Evolutionary conservation across 2,113 vertebrate species (phyloP).

Genomic region (Sturnus vulgaris): DNA sequence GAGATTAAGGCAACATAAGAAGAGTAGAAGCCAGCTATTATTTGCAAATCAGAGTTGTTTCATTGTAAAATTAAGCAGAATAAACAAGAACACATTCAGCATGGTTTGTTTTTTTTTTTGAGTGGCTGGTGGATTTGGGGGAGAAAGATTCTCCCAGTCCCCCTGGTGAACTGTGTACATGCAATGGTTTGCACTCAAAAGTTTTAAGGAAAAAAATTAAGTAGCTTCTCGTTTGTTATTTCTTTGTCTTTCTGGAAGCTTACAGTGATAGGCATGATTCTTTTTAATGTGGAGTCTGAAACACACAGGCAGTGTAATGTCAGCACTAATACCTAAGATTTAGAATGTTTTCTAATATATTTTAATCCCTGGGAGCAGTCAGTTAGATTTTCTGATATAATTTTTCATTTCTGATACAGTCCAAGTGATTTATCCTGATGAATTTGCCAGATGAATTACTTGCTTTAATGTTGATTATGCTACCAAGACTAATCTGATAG

Average conservation of each 20-base stretch:
- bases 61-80: neutral
- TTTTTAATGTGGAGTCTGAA: neutral
- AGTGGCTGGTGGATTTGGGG: neutral
- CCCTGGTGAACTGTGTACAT: neutral
- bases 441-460: neutral
- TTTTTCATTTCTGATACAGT: neutral
- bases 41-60: neutral
- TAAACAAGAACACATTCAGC: neutral
- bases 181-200: neutral
- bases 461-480: neutral
- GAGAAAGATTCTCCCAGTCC: neutral
- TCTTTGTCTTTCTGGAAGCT: neutral
- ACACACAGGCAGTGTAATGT: neutral
- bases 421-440: neutral
- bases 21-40: neutral
- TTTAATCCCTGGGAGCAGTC: neutral
- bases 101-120: neutral
- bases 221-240: neutral
- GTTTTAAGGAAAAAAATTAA: neutral
- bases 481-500: neutral
- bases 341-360: neutral
- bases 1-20: neutral
- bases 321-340: neutral
- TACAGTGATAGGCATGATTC: neutral
- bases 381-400: neutral